Conservation (phyloP, 1,140 invertebrate genomes). For the Tetragnatha versicolor region DNA sequence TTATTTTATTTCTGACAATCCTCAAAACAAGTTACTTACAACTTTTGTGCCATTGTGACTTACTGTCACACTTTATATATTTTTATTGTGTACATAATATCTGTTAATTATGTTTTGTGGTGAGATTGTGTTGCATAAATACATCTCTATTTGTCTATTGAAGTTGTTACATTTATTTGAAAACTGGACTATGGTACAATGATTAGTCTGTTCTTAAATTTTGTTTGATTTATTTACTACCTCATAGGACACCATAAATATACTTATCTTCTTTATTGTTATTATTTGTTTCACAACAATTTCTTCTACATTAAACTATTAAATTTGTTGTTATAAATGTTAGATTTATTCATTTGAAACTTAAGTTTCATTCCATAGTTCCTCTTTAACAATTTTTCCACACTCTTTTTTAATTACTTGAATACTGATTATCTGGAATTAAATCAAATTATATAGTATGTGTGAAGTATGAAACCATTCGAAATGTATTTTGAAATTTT, state of each 20-base stretch:
- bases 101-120: slow-evolving; percentile 51
- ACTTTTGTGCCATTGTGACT: slow-evolving; percentile 53
- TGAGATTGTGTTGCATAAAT: slow-evolving; percentile 34
- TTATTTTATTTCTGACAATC: slow-evolving; percentile 32
- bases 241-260: slow-evolving; percentile 33
- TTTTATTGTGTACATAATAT: slow-evolving; percentile 52
- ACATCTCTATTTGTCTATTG: slow-evolving; percentile 11
- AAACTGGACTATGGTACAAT: slow-evolving; percentile 21
- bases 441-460: too few relatives aligned
- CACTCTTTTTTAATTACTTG: too few relatives aligned
- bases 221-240: slow-evolving; percentile 50
- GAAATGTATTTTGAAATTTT: too few relatives aligned
- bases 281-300: background rate
- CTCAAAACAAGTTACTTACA: slow-evolving; percentile 40
- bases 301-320: too few relatives aligned
- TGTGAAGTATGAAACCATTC: too few relatives aligned
- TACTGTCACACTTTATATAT: slow-evolving; percentile 39
- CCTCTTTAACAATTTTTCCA: too few relatives aligned
- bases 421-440: too few relatives aligned
- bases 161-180: slow-evolving; percentile 18
- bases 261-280: background rate
- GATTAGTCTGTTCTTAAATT: slow-evolving; percentile 17
- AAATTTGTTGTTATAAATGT: too few relatives aligned
- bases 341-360: too few relatives aligned
- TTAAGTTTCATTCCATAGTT: too few relatives aligned